Evolutionary conservation across 92 coral and sea anemone genomes (phyloP).

Genomic region (Epizoanthus illoricatus): DNA sequence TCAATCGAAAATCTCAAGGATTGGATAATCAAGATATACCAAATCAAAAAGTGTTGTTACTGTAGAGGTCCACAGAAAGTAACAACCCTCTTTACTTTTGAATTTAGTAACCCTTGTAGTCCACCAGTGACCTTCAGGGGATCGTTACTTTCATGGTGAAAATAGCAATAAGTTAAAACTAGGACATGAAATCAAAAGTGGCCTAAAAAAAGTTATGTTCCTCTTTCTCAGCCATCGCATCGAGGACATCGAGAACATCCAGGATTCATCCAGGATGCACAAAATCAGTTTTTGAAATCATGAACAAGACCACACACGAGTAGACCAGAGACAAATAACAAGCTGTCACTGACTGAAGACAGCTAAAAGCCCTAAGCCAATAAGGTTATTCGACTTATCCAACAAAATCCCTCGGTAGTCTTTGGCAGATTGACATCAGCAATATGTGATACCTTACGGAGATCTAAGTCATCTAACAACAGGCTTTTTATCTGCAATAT

Average conservation of each 20-base stretch:
- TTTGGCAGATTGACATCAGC: no score
- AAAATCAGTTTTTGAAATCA: not conserved
- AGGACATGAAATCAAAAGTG: conserved; percentile 6
- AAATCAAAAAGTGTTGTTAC: conserved; percentile 9
- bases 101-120: conserved; percentile 7
- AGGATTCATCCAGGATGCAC: not conserved
- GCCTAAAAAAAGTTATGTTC: not conserved
- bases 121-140: conserved; percentile 32
- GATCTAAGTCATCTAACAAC: no score
- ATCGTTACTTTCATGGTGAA: conserved; percentile 28
- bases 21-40: conserved; percentile 4
- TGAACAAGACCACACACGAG: conserved; percentile 14
- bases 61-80: conserved; percentile 23
- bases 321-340: conserved; percentile 6
- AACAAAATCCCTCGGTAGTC: no score
- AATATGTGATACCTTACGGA: no score
- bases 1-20: conserved; percentile 23
- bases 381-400: no score
- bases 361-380: no score
- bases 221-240: not conserved
- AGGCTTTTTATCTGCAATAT: no score
- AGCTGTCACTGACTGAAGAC: not conserved
- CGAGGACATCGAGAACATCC: not conserved
- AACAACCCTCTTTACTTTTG: not conserved
- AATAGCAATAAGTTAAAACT: conserved; percentile 27